Conservation (phyloP, 1,140 invertebrate genomes). For the Battus philenor region DNA sequence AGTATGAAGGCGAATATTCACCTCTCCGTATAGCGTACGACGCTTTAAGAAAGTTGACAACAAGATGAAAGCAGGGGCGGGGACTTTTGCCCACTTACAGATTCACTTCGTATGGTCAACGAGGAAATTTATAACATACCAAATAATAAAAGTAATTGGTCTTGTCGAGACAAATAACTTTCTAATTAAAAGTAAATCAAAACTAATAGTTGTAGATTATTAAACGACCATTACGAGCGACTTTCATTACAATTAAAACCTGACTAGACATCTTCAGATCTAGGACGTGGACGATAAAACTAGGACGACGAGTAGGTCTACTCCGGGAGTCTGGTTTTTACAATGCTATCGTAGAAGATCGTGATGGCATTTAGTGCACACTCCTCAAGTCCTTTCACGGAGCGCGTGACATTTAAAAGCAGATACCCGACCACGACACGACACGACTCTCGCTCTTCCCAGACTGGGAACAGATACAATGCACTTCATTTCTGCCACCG, state of each 20-base stretch:
- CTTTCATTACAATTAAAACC: neutral
- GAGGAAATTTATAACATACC: constrained; percentile 4
- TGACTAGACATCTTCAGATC: constrained; percentile 1
- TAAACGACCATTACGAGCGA: too few relatives aligned
- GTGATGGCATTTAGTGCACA: constrained; percentile 51
- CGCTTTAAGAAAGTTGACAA: constrained; percentile 7
- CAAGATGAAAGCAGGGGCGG: neutral
- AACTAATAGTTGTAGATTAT: too few relatives aligned
- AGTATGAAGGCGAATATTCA: constrained; percentile 1
- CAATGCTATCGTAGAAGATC: constrained; percentile 41
- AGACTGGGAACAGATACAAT: constrained; percentile 8
- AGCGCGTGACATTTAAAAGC: constrained; percentile 54
- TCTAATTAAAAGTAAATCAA: too few relatives aligned
- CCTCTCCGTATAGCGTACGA: neutral
- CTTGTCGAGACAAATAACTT: too few relatives aligned
- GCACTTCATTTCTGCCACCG: neutral
- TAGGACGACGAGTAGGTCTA: constrained; percentile 9
- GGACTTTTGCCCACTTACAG: neutral
- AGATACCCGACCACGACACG: constrained; percentile 23
- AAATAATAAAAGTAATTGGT: constrained; percentile 6
- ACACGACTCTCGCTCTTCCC: constrained; percentile 18
- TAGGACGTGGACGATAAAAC: constrained; percentile 8
- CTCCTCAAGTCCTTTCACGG: constrained; percentile 47
- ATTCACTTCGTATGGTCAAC: neutral
- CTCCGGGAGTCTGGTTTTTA: constrained; percentile 25